A percentile compares a stretch with the other conserved stretches of the same genome.
Evolutionary conservation across 92 coral and sea anemone species (phyloP).

Genomic region (Paragorgia papillata): DNA sequence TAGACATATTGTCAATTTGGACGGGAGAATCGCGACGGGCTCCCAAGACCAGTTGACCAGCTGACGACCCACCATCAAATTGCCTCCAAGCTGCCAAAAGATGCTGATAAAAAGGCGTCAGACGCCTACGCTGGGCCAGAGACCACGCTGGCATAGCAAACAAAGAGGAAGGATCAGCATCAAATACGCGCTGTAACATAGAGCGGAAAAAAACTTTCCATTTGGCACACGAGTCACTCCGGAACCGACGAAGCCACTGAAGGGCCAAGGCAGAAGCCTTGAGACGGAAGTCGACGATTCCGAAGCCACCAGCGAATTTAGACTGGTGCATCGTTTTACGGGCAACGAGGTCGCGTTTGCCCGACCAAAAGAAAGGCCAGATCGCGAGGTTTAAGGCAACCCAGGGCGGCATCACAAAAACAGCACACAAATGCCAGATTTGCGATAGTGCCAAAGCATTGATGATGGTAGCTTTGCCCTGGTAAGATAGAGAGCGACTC

Average conservation of each 20-base stretch:
- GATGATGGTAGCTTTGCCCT: conserved; percentile 27
- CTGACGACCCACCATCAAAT: no score
- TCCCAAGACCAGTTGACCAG: no score
- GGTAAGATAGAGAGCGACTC: conserved; percentile 17
- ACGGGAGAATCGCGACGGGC: no score
- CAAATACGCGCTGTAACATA: background rate
- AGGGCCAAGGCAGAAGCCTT: conserved; percentile 44
- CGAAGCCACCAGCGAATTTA: conserved; percentile 34
- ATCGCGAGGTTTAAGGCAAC: conserved; percentile 18
- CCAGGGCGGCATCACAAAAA: conserved; percentile 8
- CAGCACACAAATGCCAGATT: conserved; percentile 35
- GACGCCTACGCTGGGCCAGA: no score
- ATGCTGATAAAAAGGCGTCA: no score
- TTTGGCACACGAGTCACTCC: conserved; percentile 18
- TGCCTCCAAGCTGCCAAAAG: no score
- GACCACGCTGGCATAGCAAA: no score
- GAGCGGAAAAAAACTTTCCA: conserved; percentile 30
- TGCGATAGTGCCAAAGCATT: conserved; percentile 18
- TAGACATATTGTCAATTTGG: no score
- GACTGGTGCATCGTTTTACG: conserved; percentile 6
- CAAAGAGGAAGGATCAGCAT: no score
- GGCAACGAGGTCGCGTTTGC: conserved; percentile 24
- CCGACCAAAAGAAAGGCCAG: conserved; percentile 3
- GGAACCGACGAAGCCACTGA: conserved; percentile 38
- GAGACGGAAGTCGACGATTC: conserved; percentile 42